A percentile compares a stretch with the other conserved stretches of the same genome.
These are phyloP conservation scores for Todiramphus saurophagus DNA, from an alignment of 2,113 vertebrate genomes.

Conservation along the genomic window DNA sequence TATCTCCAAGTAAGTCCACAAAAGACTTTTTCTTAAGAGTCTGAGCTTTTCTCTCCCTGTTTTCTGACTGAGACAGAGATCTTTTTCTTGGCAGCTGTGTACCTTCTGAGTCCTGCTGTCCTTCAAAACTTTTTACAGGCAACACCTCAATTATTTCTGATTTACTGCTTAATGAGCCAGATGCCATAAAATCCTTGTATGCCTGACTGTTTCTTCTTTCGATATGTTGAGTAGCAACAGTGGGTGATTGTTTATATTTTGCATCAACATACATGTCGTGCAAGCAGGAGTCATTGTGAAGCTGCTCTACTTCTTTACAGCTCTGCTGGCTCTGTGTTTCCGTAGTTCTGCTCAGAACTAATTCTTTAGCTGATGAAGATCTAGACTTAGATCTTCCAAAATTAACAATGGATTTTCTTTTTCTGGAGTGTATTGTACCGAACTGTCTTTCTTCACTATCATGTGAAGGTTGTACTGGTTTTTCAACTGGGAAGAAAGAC, in stretches of 20 bases:
- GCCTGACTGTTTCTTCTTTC: constrained; percentile 20
- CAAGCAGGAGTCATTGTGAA: neutral
- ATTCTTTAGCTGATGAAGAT: neutral
- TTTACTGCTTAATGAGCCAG: constrained; percentile 22
- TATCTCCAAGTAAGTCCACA: constrained; percentile 88
- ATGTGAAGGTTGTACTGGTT: neutral
- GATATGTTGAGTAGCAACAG: neutral
- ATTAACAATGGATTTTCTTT: constrained; percentile 16
- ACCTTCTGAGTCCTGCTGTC: neutral
- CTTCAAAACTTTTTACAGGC: constrained; percentile 5
- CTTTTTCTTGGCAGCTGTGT: constrained; percentile 7
- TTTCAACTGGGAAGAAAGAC: constrained; percentile 58
- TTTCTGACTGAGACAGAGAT: constrained; percentile 34
- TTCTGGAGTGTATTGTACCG: neutral
- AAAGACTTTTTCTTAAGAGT: constrained; percentile 56
- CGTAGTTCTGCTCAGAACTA: neutral
- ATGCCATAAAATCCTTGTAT: constrained; percentile 6
- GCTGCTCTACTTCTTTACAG: neutral
- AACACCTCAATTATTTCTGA: constrained; percentile 31
- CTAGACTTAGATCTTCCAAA: neutral
- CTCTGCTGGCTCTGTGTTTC: neutral
- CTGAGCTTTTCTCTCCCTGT: constrained; percentile 14
- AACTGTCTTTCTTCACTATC: neutral
- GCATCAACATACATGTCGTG: constrained; percentile 5
- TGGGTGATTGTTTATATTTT: constrained; percentile 20